These are phyloP conservation scores for Dinothrombium tinctorium DNA, from an alignment of 1,140 invertebrate genomes.

Conservation along the genomic window DNA sequence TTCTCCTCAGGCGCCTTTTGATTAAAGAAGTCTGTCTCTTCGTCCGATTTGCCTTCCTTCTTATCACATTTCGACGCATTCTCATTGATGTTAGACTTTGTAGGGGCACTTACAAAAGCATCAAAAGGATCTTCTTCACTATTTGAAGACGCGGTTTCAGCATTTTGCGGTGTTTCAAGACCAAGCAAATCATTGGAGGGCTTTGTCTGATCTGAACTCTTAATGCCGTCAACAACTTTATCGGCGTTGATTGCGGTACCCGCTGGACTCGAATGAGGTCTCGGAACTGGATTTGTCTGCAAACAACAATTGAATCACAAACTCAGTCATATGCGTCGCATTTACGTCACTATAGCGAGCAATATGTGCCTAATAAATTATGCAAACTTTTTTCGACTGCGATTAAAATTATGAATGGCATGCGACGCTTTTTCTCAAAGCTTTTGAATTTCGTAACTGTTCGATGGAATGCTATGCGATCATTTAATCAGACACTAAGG, in stretches of 20 bases:
- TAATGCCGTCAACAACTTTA: neutral
- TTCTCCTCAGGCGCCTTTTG: constrained; percentile 47
- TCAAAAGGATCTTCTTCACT: constrained; percentile 9
- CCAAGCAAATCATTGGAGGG: constrained; percentile 9
- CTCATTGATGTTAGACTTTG: neutral
- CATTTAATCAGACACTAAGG: too few species aligned
- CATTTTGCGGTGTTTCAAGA: neutral
- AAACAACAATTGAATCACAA: neutral
- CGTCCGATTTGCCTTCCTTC: constrained; percentile 17
- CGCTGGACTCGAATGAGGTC: constrained; percentile 16
- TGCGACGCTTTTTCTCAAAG: neutral
- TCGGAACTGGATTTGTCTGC: constrained; percentile 10
- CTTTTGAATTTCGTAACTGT: neutral
- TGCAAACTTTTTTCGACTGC: neutral
- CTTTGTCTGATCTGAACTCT: constrained; percentile 2
- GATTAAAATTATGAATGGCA: neutral
- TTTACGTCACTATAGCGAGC: neutral
- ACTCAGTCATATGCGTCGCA: neutral
- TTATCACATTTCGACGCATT: neutral
- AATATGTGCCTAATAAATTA: neutral
- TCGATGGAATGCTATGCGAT: neutral
- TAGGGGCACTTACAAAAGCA: constrained; percentile 5
- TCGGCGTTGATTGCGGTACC: constrained; percentile 3
- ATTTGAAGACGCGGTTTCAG: neutral
- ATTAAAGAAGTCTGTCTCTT: constrained; percentile 73